phyloP scores from a whole-genome alignment of 2,888 invertebrate species.

The Drosophila prolongata region DNA sequence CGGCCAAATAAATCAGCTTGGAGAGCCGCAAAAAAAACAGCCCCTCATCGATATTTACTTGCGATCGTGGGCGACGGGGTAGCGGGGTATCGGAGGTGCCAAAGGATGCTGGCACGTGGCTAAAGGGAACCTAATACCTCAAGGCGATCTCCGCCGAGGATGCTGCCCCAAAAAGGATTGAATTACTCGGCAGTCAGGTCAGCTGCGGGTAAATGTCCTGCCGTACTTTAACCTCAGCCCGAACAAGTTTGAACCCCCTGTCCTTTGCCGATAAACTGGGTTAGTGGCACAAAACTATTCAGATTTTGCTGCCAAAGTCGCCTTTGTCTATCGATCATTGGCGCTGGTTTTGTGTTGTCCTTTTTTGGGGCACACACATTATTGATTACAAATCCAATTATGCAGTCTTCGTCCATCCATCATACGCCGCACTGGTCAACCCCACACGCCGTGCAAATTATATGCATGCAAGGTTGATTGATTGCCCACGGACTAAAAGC shows the following conservation, averaged over 20 bases:
- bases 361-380: conserved; percentile 34
- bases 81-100: not conserved
- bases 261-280: conserved; percentile 53
- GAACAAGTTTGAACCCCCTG: conserved; percentile 19
- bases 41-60: conserved; percentile 31
- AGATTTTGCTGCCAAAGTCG: conserved; percentile 24
- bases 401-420: conserved; percentile 58
- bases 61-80: conserved; percentile 35
- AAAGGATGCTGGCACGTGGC: conserved; percentile 58
- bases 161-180: conserved; percentile 67
- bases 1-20: conserved; percentile 38
- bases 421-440: conserved; percentile 32
- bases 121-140: conserved; percentile 65
- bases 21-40: conserved; percentile 17
- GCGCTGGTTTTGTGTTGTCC: conserved; percentile 2
- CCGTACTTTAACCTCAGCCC: conserved; percentile 68
- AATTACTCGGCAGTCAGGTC: conserved; percentile 53
- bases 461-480: conserved; percentile 33
- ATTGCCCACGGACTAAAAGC: conserved; percentile 29
- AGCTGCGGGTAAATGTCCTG: conserved; percentile 73
- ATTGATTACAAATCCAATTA: conserved; percentile 72
- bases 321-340: conserved; percentile 24
- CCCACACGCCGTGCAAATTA: conserved; percentile 13
- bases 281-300: conserved; percentile 67
- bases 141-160: conserved; percentile 55